phyloP scores from a whole-genome alignment of 2,113 vertebrate genomes.

The Xiphophorus hellerii region DNA sequence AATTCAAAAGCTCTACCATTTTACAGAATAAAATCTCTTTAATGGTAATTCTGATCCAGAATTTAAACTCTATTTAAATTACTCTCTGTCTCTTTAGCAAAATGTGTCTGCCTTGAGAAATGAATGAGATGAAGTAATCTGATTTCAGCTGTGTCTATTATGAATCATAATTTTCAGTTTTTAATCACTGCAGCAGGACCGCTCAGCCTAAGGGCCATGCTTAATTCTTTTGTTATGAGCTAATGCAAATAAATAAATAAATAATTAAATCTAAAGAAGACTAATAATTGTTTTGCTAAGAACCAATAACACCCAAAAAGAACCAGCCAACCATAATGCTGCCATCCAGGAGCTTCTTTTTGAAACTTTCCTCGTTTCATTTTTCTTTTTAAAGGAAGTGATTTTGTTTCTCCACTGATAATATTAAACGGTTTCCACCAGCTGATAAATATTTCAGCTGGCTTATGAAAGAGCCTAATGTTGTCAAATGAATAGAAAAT shows the following conservation, averaged over 20 bases:
- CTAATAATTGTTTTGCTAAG: constrained; percentile 92
- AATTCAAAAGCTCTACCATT: not conserved
- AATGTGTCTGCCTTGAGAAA: constrained; percentile 87
- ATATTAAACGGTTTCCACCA: constrained; percentile 84
- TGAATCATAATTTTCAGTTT: constrained; percentile 96
- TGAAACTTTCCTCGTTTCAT: constrained; percentile 73
- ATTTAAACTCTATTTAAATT: constrained; percentile 39
- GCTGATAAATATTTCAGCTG: constrained; percentile 96
- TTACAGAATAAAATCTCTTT: not conserved
- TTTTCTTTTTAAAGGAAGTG: constrained; percentile 58
- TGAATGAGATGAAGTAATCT: constrained; percentile 98
- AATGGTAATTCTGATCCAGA: constrained; percentile 12
- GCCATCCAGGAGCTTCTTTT: constrained; percentile 85
- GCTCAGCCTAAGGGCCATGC: constrained; percentile 89
- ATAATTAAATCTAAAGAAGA: constrained; percentile 75
- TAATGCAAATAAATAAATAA: constrained; percentile 81
- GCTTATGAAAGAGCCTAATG: constrained; percentile 89
- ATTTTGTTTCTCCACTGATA: constrained; percentile 77
- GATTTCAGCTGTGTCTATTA: constrained; percentile 97
- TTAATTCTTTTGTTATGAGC: constrained; percentile 98
- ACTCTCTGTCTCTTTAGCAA: constrained; percentile 85
- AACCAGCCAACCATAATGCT: constrained; percentile 94
- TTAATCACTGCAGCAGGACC: constrained; percentile 98
- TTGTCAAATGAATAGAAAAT: constrained; percentile 95
- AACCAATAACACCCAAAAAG: constrained; percentile 99